Conservation (phyloP, 2,113 vertebrate genomes). For the Falcunculus frontatus region DNA sequence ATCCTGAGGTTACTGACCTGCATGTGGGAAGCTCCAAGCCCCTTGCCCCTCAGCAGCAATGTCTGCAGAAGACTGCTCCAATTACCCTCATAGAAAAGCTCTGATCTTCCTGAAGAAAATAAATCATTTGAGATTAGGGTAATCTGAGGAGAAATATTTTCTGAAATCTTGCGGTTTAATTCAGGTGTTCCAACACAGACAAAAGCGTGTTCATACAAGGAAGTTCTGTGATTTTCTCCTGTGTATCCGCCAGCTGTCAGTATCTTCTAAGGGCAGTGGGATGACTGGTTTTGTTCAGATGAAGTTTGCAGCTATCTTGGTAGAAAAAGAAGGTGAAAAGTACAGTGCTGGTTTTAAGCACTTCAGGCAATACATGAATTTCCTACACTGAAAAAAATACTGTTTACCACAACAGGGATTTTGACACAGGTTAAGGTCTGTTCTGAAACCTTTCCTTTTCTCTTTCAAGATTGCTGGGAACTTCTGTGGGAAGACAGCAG, state of each 20-base stretch:
- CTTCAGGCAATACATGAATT: not conserved
- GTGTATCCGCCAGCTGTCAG: not conserved
- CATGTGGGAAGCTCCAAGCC: not conserved
- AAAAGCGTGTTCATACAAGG: not conserved
- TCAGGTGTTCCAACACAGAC: not conserved
- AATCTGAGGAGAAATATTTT: not conserved
- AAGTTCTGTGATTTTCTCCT: not conserved
- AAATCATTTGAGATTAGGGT: not conserved
- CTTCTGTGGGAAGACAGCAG: not conserved
- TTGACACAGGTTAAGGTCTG: not conserved
- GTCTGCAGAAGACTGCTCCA: not conserved
- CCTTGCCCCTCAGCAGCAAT: accelerated
- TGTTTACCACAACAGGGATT: not conserved
- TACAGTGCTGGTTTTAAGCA: not conserved
- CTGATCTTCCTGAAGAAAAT: not conserved
- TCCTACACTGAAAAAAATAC: not conserved
- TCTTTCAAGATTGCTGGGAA: not conserved
- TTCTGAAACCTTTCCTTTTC: not conserved
- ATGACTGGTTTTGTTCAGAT: not conserved
- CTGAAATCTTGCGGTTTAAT: not conserved
- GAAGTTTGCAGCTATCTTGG: not conserved
- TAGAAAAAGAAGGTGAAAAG: not conserved
- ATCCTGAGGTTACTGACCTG: not conserved
- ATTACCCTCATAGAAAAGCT: accelerated
- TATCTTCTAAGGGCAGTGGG: not conserved